Conservation (phyloP, 2,888 invertebrate species). For the Scelioninae gen. 1 region DNA sequence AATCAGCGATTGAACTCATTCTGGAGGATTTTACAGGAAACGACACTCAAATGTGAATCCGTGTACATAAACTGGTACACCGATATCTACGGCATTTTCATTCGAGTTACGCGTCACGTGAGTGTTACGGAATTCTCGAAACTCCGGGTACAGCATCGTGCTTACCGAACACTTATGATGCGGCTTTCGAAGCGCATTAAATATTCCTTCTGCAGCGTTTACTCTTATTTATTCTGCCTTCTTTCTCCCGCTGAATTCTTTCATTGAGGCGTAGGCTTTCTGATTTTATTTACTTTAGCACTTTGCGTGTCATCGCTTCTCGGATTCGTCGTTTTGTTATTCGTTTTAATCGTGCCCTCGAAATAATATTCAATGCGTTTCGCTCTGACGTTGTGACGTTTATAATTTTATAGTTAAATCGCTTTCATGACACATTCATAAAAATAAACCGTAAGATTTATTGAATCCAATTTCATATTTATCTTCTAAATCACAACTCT, state of each 20-base stretch:
- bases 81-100: constrained; percentile 58
- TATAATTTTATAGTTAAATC: constrained; percentile 46
- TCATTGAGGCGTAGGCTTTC: constrained; percentile 56
- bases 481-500: too few species aligned
- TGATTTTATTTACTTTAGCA: constrained; percentile 68
- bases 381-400: constrained; percentile 3
- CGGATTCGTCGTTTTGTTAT: constrained; percentile 54
- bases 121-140: constrained; percentile 62
- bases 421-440: constrained; percentile 1
- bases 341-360: constrained; percentile 31
- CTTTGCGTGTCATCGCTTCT: constrained; percentile 66
- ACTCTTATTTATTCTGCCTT: constrained; percentile 63
- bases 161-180: constrained; percentile 66
- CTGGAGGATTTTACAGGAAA: constrained; percentile 55
- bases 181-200: constrained; percentile 65
- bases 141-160: constrained; percentile 58
- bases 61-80: constrained; percentile 54
- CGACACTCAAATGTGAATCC: constrained; percentile 53
- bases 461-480: too few species aligned
- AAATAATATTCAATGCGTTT: constrained; percentile 18
- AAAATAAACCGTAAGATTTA: too few species aligned
- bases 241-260: constrained; percentile 57
- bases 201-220: constrained; percentile 66
- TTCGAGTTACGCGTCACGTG: constrained; percentile 65
- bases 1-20: constrained; percentile 60